A percentile compares a stretch with the other conserved stretches of the same genome.
These are phyloP conservation scores for Chydorus sphaericus DNA, from an alignment of 2,888 invertebrate species.

Conservation along the genomic window DNA sequence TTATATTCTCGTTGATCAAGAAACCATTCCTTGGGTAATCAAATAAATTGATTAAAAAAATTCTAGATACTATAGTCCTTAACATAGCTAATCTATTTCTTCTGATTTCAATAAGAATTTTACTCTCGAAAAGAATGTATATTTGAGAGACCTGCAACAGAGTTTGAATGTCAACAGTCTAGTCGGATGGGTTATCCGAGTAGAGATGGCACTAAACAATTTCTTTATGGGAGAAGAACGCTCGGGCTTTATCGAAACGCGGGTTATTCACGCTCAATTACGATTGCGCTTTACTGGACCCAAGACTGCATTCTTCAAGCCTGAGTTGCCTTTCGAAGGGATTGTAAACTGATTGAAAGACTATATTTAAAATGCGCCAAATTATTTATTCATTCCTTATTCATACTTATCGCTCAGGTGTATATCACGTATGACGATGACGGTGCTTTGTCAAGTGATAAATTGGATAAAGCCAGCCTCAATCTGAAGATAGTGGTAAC, in stretches of 20 bases:
- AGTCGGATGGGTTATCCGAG: slow-evolving; percentile 7
- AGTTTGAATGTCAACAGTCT: neutral
- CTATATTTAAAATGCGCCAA: too few relatives aligned
- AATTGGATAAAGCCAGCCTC: slow-evolving; percentile 22
- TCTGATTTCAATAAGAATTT: slow-evolving; percentile 1
- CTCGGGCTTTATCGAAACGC: slow-evolving; percentile 29
- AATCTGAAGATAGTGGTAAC: neutral
- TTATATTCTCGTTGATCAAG: slow-evolving; percentile 3
- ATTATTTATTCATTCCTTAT: too few relatives aligned
- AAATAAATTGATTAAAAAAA: neutral
- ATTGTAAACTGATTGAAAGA: too few relatives aligned
- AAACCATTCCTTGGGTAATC: slow-evolving; percentile 22
- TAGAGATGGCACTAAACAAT: slow-evolving; percentile 7
- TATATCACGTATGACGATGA: slow-evolving; percentile 26
- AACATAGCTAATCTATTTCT: neutral
- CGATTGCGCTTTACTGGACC: slow-evolving; percentile 35
- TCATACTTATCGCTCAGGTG: too few relatives aligned
- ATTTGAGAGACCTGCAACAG: slow-evolving; percentile 1
- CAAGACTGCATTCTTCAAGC: slow-evolving; percentile 36
- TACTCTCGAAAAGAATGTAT: slow-evolving; percentile 4
- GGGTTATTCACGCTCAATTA: slow-evolving; percentile 32
- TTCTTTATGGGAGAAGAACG: slow-evolving; percentile 21
- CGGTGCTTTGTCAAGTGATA: slow-evolving; percentile 24
- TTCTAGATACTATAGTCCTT: neutral
- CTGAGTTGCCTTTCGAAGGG: slow-evolving; percentile 34